Percentiles rank a stretch among this genome's conserved stretches.
These are phyloP conservation scores for Dasypolia templi DNA, from an alignment of 2,888 invertebrate species.

Conservation along the genomic window DNA sequence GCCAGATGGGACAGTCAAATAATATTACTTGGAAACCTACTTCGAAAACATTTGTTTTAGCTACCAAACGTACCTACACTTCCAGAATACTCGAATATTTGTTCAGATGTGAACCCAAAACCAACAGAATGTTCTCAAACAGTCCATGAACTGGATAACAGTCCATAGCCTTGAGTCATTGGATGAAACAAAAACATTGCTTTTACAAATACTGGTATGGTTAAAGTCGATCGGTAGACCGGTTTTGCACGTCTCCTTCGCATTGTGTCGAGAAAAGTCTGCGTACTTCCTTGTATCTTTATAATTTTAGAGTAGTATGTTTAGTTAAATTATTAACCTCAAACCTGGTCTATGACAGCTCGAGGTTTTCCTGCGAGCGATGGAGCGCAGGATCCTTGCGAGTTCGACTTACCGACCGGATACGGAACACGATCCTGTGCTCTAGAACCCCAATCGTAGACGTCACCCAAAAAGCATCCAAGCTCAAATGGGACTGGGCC, in stretches of 20 bases:
- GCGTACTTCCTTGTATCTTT: neutral
- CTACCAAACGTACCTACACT: neutral
- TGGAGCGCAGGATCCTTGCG: too few relatives aligned
- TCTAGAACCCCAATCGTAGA: too few relatives aligned
- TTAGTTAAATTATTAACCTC: too few relatives aligned
- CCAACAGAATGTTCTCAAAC: neutral
- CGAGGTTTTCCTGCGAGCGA: too few relatives aligned
- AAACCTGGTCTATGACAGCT: too few relatives aligned
- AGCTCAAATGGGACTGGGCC: too few relatives aligned
- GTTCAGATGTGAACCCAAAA: conserved; percentile 10
- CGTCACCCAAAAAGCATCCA: too few relatives aligned
- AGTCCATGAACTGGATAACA: neutral
- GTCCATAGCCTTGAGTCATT: conserved; percentile 7
- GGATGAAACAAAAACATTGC: neutral
- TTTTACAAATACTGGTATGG: conserved; percentile 3
- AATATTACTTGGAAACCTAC: neutral
- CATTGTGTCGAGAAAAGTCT: neutral
- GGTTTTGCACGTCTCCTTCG: neutral
- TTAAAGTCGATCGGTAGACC: neutral
- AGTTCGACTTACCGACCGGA: too few relatives aligned
- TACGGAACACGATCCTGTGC: too few relatives aligned
- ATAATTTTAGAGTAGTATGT: too few relatives aligned
- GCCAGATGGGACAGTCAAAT: neutral
- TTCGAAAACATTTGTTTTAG: neutral
- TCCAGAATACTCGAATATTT: conserved; percentile 7